Base-by-base conservation (phyloP, 37 sponge, comb jelly and placozoan genomes). In the Axinella damicornis region DNA sequence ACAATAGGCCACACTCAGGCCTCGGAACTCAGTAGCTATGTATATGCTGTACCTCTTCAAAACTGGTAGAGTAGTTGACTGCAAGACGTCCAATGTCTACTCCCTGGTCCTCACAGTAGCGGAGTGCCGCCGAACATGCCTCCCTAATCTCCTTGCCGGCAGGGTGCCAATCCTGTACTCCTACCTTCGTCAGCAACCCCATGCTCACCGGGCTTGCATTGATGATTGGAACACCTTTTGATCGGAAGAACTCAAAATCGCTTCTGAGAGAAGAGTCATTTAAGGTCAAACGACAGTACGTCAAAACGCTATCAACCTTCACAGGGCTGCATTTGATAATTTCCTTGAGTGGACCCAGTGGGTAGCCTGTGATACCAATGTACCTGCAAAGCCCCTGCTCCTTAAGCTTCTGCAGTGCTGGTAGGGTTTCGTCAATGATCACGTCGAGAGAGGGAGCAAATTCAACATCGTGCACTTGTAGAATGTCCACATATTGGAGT, bases 321-420 rank as follows among this genome's bases (percentile, higher is more conserved):
- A 96, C 89, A 0, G 53, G 53, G 55, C 86, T 89, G 14, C 72
- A 57, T 28, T 82, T 77, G 1, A 92, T 41, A 6, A 94, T 53
- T 22, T 79, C 71, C 68, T 69, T 90, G 21, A 94, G 58, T 18
- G 79, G 65, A 28, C 53, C 63, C 56, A 96, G 34, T 39, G 95
- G 91, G 53, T 98, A 96, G 1, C 99, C 95, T 38, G 99, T 94
- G 46, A 98, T 92, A 0, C 99, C 99, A 62, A 98, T 98, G 53
- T 81, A 88, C 32, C 91, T 82, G 53, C 94, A 90, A 1, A 95
- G 74, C 16, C 99, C 97, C 27, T 32, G 57, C 33, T 92, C 82
- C 56, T 92, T 94, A n/a, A 96, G 74, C 66, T 82, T 34, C 78
- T 92, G 58, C 74, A 98, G 55, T 2, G 95, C 95, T 20, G 99